Conservation (phyloP, 2,888 invertebrate species). For the Pilophorus perplexus region DNA sequence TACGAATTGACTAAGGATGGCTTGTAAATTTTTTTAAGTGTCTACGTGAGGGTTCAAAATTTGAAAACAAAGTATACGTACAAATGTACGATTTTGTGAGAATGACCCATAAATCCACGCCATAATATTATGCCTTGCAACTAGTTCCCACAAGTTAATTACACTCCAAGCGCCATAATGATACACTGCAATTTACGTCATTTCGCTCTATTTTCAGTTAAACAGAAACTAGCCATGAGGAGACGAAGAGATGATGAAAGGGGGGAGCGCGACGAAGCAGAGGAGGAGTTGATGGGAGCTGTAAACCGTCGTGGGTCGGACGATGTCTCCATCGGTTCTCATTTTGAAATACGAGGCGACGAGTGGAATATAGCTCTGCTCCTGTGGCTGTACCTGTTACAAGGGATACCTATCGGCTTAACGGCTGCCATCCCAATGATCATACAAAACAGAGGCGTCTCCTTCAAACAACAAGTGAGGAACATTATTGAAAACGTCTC, state of each 20-base stretch:
- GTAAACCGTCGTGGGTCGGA: conserved; percentile 10
- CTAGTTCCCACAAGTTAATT: too few species aligned
- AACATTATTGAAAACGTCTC: too few species aligned
- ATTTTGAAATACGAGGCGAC: conserved; percentile 59
- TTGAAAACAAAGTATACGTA: too few species aligned
- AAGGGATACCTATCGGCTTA: conserved; percentile 93
- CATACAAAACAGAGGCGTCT: conserved; percentile 85
- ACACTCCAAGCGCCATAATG: too few species aligned
- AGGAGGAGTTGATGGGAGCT: conserved; percentile 2
- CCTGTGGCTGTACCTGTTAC: conserved; percentile 87
- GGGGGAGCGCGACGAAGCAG: conserved; percentile 16
- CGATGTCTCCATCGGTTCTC: not conserved
- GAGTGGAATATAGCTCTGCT: conserved; percentile 78
- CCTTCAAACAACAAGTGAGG: conserved; percentile 84
- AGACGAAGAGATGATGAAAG: conserved; percentile 23
- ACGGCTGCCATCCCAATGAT: conserved; percentile 94
- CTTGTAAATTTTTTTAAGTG: too few species aligned
- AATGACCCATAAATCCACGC: too few species aligned
- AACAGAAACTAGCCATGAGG: conserved; percentile 16
- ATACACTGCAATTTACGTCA: too few species aligned
- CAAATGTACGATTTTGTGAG: too few species aligned
- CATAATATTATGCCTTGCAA: too few species aligned
- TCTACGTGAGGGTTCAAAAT: too few species aligned
- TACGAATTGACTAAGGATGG: too few species aligned
- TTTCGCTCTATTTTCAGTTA: not conserved